Evolutionary conservation across 2,113 vertebrate genomes (phyloP).

Genomic region (Hippolais icterina): DNA sequence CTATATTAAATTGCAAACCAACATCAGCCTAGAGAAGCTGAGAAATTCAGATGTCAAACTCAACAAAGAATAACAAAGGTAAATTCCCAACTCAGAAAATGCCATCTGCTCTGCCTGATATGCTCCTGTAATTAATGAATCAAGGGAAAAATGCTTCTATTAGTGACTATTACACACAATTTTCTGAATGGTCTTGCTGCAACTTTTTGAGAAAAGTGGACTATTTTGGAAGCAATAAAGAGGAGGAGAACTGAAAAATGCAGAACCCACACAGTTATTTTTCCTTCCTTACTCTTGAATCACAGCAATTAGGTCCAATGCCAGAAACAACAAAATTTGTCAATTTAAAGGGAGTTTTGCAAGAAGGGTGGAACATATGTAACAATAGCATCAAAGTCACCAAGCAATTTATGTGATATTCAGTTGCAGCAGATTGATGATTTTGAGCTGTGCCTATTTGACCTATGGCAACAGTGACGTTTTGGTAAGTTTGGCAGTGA

Average conservation of each 20-base stretch:
- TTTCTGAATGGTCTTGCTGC: not conserved
- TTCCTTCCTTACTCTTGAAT: not conserved
- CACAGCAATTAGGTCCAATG: not conserved
- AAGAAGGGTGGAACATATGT: not conserved
- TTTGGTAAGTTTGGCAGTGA: not conserved
- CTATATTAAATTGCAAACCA: not conserved
- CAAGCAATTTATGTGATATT: not conserved
- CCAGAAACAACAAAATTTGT: not conserved
- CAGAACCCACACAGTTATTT: not conserved
- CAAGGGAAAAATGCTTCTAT: not conserved
- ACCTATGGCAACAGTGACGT: not conserved
- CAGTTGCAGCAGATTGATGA: not conserved
- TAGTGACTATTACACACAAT: not conserved
- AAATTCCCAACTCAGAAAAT: conserved; percentile 12
- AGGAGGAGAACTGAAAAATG: not conserved
- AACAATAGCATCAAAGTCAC: not conserved
- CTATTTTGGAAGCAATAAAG: not conserved
- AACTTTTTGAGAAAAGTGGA: not conserved
- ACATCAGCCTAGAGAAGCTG: not conserved
- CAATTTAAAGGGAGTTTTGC: not conserved
- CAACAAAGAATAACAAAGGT: not conserved
- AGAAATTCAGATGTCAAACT: conserved; percentile 7
- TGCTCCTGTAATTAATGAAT: conserved; percentile 2
- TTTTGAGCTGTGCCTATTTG: not conserved
- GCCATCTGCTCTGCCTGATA: not conserved